Percentiles rank a stretch among this genome's conserved stretches.
phyloP scores from a whole-genome alignment of 2,797 vertebrate genomes.

The Periparus ater region DNA sequence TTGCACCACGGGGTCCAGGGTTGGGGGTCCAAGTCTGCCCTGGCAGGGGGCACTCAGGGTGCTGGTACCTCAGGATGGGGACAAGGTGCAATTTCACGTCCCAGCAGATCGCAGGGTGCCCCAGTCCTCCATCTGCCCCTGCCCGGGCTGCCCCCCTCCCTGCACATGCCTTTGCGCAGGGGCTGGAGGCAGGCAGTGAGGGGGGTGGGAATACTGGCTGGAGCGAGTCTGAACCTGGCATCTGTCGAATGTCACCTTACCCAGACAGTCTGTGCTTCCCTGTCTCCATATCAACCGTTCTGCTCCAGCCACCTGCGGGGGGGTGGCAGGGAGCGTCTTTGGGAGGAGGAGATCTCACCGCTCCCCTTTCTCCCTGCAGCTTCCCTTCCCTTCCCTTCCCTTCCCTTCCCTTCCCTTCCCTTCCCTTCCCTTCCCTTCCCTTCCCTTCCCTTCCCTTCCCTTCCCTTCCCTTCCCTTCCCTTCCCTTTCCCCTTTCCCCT shows the following conservation, averaged over 20 bases:
- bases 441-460: too few species aligned
- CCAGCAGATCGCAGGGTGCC: not conserved
- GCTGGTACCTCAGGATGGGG: not conserved
- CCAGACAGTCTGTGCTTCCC: conserved; percentile 57
- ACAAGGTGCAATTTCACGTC: not conserved
- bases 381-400: not conserved
- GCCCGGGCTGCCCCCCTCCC: not conserved
- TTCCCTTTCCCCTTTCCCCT: too few species aligned
- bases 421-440: too few species aligned
- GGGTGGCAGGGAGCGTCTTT: conserved; percentile 49
- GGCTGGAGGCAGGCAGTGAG: not conserved
- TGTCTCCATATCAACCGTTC: conserved; percentile 69
- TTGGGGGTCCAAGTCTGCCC: not conserved
- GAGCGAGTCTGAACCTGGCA: conserved; percentile 53
- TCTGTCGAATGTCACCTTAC: conserved; percentile 67
- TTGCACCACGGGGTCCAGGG: fast-evolving
- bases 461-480: too few species aligned
- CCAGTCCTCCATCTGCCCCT: not conserved
- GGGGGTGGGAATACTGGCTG: not conserved
- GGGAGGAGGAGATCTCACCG: not conserved
- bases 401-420: not conserved
- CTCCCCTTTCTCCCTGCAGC: not conserved
- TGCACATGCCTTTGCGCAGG: not conserved
- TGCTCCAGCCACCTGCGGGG: conserved; percentile 64
- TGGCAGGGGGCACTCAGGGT: too few species aligned